Evolutionary conservation across 2,797 vertebrate genomes (phyloP).

Genomic region (Natrix natrix): DNA sequence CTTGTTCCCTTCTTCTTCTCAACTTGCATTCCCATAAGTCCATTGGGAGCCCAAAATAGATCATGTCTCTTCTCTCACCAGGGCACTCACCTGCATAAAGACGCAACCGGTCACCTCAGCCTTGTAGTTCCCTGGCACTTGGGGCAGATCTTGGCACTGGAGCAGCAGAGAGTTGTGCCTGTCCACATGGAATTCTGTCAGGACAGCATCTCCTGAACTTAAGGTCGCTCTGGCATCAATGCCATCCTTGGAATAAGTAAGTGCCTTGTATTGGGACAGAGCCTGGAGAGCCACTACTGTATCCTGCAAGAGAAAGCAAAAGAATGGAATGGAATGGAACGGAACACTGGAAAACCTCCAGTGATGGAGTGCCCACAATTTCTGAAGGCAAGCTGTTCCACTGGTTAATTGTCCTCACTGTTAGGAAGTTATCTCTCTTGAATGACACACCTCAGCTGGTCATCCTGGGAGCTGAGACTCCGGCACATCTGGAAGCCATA

Average conservation of each 20-base stretch:
- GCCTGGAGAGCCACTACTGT: constrained; percentile 63
- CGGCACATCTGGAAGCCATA: not conserved
- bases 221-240: constrained; percentile 30
- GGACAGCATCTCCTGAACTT: not conserved
- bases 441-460: not conserved
- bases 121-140: constrained; percentile 53
- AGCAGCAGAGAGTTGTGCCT: constrained; percentile 54
- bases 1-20: not conserved
- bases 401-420: too few species aligned
- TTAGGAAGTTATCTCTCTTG: not conserved
- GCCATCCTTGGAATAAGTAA: constrained; percentile 35
- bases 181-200: constrained; percentile 51
- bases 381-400: too few species aligned
- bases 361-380: too few species aligned
- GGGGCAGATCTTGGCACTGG: constrained; percentile 44
- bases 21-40: not conserved
- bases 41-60: not conserved
- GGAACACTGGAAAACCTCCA: too few species aligned
- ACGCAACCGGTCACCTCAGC: constrained; percentile 35
- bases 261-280: constrained; percentile 42
- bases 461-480: not conserved
- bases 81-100: constrained; percentile 59
- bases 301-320: constrained; percentile 47
- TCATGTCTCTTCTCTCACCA: not conserved
- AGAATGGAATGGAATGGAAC: too few species aligned